Evolutionary conservation across 2,113 vertebrate genomes (phyloP).

Genomic region (Rallus limicola): DNA sequence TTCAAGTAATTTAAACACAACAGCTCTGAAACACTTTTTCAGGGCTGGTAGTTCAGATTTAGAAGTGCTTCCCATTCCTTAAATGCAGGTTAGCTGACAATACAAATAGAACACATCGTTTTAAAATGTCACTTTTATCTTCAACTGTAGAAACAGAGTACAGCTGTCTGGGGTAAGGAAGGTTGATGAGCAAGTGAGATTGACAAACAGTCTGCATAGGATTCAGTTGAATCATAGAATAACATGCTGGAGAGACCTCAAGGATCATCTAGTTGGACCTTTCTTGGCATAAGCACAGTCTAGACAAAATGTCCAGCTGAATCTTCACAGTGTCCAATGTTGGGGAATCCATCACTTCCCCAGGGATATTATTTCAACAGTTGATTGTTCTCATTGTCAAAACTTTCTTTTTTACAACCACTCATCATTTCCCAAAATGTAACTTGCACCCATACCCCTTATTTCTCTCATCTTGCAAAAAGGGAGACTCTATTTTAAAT

Average conservation of each 20-base stretch:
- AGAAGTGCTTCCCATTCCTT: not conserved
- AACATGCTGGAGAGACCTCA: rapidly evolving
- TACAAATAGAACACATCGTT: not conserved
- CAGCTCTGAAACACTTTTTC: not conserved
- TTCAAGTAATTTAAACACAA: not conserved
- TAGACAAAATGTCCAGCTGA: not conserved
- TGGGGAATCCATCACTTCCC: not conserved
- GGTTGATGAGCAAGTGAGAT: not conserved
- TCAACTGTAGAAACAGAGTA: not conserved
- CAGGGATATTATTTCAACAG: not conserved
- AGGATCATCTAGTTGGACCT: not conserved
- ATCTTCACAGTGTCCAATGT: not conserved
- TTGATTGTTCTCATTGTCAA: not conserved
- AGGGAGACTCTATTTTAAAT: too few relatives aligned
- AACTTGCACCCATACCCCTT: not conserved
- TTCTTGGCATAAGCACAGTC: not conserved
- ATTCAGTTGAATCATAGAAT: not conserved
- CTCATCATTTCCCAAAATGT: not conserved
- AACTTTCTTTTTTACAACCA: not conserved
- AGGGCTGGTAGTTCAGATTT: not conserved
- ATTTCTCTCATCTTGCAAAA: not conserved
- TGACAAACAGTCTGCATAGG: not conserved
- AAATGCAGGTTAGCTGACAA: not conserved
- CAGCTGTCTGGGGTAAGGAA: not conserved
- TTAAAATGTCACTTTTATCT: not conserved